Percentiles rank a stretch among this genome's conserved stretches.
These are phyloP conservation scores for Scaptomyza parva DNA, from an alignment of 2,888 invertebrate species.

Conservation along the genomic window DNA sequence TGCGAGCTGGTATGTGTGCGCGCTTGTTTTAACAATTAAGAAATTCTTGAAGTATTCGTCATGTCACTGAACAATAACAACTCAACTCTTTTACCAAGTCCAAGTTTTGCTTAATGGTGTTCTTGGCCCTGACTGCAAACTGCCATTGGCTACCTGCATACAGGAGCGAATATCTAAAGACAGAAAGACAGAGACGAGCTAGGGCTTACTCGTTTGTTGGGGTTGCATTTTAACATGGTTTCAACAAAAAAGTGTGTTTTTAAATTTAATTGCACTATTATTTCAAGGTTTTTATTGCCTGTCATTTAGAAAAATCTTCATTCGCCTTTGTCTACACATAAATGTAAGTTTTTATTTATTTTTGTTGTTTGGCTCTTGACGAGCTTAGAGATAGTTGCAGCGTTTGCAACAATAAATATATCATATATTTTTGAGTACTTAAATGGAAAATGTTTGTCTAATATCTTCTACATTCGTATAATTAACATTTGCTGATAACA, in stretches of 20 bases:
- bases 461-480: neutral
- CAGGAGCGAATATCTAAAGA: neutral
- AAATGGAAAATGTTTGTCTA: neutral
- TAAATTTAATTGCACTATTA: too few species aligned
- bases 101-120: constrained; percentile 19
- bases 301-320: neutral
- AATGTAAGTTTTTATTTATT: neutral
- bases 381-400: neutral
- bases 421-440: too few species aligned
- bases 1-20: constrained; percentile 8
- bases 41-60: constrained; percentile 69
- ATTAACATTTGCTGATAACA: neutral
- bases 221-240: neutral
- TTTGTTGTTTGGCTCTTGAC: neutral
- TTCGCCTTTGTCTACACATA: neutral
- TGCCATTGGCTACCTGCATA: constrained; percentile 8
- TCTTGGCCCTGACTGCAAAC: constrained; percentile 44
- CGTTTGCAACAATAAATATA: neutral
- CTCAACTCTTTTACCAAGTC: constrained; percentile 32
- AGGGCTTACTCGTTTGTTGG: neutral
- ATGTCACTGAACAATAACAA: constrained; percentile 44
- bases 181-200: neutral
- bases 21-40: constrained; percentile 67
- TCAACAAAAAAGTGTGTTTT: neutral
- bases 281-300: neutral